Evolutionary conservation across 1,140 invertebrate genomes (phyloP).

Genomic region (Drosophila funebris): DNA sequence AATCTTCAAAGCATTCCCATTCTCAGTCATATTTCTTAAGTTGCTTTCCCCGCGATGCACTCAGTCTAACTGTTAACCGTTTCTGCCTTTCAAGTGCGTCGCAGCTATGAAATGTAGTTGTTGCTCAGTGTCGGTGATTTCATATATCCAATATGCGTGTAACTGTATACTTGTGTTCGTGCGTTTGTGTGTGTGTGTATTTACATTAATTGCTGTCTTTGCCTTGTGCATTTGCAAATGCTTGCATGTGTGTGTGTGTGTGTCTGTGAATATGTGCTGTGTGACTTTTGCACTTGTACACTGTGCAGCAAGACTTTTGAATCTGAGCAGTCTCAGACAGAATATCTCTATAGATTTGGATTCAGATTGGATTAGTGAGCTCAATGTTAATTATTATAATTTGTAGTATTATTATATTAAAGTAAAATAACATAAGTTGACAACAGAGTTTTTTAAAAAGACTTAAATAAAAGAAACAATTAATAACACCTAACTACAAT

Average conservation of each 20-base stretch:
- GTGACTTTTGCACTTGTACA: conserved; percentile 31
- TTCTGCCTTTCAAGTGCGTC: conserved; percentile 44
- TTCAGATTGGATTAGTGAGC: neutral
- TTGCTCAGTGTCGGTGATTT: conserved; percentile 51
- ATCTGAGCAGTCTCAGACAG: neutral
- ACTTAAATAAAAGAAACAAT: too few relatives aligned
- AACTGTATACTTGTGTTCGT: neutral
- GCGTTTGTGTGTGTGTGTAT: neutral
- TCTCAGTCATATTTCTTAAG: conserved; percentile 50
- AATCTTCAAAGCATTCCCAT: conserved; percentile 51
- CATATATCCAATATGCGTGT: conserved; percentile 32
- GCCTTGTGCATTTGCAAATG: neutral
- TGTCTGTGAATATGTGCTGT: neutral
- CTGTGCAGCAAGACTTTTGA: conserved; percentile 4
- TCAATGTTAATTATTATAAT: too few relatives aligned
- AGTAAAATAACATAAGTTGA: too few relatives aligned
- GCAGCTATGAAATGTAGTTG: conserved; percentile 35
- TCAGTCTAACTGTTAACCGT: conserved; percentile 19
- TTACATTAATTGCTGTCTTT: conserved; percentile 19
- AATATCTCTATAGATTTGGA: neutral
- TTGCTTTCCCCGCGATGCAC: conserved; percentile 10
- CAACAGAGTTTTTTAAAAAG: too few relatives aligned
- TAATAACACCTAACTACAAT: too few relatives aligned
- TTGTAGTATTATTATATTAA: too few relatives aligned
- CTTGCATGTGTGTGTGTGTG: neutral